phyloP scores from a whole-genome alignment of 2,113 vertebrate genomes.

The Polypterus bichir region DNA sequence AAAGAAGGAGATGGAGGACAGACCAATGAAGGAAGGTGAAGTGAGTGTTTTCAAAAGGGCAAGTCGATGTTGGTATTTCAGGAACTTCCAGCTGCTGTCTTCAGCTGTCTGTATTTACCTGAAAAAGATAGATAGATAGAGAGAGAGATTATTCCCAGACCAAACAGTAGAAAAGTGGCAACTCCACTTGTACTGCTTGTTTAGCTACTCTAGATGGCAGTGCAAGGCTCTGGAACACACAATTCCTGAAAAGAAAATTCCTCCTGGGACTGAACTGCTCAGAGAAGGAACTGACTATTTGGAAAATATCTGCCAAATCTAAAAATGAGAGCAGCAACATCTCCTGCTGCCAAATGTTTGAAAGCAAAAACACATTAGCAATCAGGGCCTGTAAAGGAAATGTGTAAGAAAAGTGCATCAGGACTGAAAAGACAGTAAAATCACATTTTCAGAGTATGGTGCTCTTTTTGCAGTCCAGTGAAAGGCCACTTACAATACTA shows the following conservation, averaged over 20 bases:
- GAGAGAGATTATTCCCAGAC: conserved; percentile 10
- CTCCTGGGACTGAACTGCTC: too few species aligned
- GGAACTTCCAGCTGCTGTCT: conserved; percentile 16
- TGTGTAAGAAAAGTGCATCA: too few species aligned
- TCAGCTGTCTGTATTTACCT: conserved; percentile 16
- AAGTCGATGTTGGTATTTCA: conserved; percentile 30
- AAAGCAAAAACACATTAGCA: too few species aligned
- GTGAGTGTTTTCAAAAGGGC: conserved; percentile 10
- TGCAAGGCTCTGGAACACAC: conserved; percentile 18
- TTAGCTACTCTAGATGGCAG: conserved; percentile 38
- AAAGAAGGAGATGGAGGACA: conserved; percentile 15
- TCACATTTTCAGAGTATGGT: too few species aligned
- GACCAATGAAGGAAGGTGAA: neutral
- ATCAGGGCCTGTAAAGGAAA: too few species aligned
- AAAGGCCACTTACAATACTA: too few species aligned
- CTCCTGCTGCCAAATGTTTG: too few species aligned
- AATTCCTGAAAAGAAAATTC: neutral
- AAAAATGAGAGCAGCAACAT: too few species aligned
- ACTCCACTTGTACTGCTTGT: conserved; percentile 11
- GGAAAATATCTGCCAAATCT: too few species aligned
- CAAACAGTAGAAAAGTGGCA: conserved; percentile 5
- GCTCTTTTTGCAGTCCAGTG: too few species aligned
- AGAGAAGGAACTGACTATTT: too few species aligned
- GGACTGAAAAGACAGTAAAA: too few species aligned
- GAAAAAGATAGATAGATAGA: neutral